Conservation (phyloP, 2,888 invertebrate genomes). For the Smittia aterrima region DNA sequence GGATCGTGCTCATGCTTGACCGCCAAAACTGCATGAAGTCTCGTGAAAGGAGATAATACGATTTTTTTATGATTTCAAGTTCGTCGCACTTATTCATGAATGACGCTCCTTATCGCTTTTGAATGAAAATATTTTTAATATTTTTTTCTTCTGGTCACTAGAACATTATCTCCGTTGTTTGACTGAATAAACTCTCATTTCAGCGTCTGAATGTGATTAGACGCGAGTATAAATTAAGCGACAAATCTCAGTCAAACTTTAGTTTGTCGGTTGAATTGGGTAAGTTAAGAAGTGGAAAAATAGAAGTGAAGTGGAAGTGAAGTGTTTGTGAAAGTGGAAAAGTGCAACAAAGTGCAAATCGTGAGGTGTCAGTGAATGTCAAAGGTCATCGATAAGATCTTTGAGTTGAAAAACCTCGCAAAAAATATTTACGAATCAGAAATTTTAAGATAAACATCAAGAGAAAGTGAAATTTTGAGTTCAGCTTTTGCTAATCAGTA, state of each 20-base stretch:
- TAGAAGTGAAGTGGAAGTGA: constrained; percentile 35
- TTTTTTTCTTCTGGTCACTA: neutral
- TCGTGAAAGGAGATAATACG: neutral
- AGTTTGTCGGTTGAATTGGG: constrained; percentile 39
- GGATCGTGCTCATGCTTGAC: constrained; percentile 14
- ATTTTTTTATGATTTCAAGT: no score
- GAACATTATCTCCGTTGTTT: neutral
- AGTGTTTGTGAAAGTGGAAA: constrained; percentile 26
- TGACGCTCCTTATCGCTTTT: neutral
- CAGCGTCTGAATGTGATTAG: neutral
- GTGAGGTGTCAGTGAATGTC: neutral
- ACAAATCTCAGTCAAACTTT: constrained; percentile 19
- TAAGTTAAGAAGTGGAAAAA: constrained; percentile 40
- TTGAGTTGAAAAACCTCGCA: neutral
- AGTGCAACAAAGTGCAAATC: constrained; percentile 20
- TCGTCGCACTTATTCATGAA: no score
- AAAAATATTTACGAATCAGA: neutral
- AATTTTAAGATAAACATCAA: neutral
- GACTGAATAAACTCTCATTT: neutral
- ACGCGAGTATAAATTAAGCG: constrained; percentile 28
- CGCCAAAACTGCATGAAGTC: neutral
- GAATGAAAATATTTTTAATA: neutral
- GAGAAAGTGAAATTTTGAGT: neutral
- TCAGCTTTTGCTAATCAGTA: neutral
- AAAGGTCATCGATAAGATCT: constrained; percentile 22